phyloP scores from a whole-genome alignment of 1,140 invertebrate species.

The Ephestia elutella region DNA sequence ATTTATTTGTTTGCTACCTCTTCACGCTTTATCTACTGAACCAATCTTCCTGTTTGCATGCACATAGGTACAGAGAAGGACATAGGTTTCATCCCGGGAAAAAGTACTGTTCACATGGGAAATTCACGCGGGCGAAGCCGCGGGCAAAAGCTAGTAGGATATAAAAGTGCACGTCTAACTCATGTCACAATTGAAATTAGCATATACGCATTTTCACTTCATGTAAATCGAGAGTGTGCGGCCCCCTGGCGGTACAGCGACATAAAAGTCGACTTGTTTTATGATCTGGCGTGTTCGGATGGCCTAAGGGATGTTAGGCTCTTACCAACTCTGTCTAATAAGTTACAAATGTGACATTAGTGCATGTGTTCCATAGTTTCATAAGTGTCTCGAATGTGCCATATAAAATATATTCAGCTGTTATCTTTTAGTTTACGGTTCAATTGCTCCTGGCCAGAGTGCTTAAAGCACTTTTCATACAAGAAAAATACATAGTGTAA shows the following conservation, averaged over 20 bases:
- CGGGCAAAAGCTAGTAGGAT: neutral
- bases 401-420: neutral
- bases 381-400: neutral
- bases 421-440: neutral
- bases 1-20: too few relatives aligned
- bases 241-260: conserved; percentile 17
- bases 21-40: too few relatives aligned
- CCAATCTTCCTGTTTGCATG: too few relatives aligned
- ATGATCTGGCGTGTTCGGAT: conserved; percentile 8
- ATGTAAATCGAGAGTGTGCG: neutral
- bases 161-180: conserved; percentile 17
- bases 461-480: too few relatives aligned
- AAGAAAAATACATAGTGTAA: too few relatives aligned
- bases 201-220: conserved; percentile 19
- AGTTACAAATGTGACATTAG: neutral
- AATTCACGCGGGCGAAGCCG: too few relatives aligned
- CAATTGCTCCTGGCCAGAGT: too few relatives aligned
- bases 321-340: neutral
- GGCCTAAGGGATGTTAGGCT: neutral
- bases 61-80: too few relatives aligned
- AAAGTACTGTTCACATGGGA: too few relatives aligned
- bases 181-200: conserved; percentile 33
- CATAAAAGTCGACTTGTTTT: conserved; percentile 22
- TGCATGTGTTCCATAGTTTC: too few relatives aligned
- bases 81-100: too few relatives aligned